phyloP scores from a whole-genome alignment of 1,140 invertebrate species.

The Drosophila lacteicornis region DNA sequence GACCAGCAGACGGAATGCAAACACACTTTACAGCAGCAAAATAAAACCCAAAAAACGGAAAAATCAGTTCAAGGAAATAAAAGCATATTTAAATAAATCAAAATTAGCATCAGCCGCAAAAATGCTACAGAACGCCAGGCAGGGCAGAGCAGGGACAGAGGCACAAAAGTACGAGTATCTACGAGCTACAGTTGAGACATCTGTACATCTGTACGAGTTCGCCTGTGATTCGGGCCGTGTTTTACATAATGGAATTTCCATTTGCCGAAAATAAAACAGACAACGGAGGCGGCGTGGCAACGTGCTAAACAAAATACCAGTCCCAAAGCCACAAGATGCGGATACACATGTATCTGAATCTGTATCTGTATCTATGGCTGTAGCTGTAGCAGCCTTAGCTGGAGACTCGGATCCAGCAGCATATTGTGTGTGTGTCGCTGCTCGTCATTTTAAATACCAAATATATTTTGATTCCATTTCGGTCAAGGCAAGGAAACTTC shows the following conservation, averaged over 20 bases:
- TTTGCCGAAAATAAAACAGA: constrained; percentile 70
- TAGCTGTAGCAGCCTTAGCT: constrained; percentile 1
- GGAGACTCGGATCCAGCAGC: neutral
- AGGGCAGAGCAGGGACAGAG: neutral
- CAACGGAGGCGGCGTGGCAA: constrained; percentile 35
- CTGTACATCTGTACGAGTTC: constrained; percentile 25
- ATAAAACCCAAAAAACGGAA: constrained; percentile 10
- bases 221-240: constrained; percentile 54
- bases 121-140: constrained; percentile 4
- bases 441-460: constrained; percentile 64
- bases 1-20: constrained; percentile 47
- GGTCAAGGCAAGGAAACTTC: constrained; percentile 55
- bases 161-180: constrained; percentile 29
- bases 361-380: constrained; percentile 7
- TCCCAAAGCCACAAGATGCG: constrained; percentile 50
- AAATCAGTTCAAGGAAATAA: constrained; percentile 55
- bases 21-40: constrained; percentile 36
- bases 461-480: constrained; percentile 61
- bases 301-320: constrained; percentile 41
- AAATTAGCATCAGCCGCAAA: constrained; percentile 69
- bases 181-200: constrained; percentile 43
- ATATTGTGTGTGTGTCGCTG: constrained; percentile 33
- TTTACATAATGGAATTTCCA: constrained; percentile 74
- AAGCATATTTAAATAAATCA: constrained; percentile 78
- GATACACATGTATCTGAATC: constrained; percentile 29